These are phyloP conservation scores for Podocnemis expansa DNA, from an alignment of 2,113 vertebrate genomes.

Conservation along the genomic window DNA sequence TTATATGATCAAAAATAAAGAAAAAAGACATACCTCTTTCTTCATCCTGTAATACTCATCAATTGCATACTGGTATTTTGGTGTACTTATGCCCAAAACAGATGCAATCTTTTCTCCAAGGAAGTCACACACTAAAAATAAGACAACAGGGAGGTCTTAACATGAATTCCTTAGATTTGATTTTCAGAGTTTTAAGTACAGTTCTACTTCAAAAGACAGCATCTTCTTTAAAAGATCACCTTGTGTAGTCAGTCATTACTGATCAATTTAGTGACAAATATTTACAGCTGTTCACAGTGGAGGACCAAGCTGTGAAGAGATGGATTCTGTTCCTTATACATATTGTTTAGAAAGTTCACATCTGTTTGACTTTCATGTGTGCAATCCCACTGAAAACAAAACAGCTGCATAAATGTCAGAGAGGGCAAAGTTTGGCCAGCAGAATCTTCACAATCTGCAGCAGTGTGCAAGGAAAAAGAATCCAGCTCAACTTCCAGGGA, in stretches of 20 bases:
- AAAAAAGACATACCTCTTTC: slow-evolving; percentile 86
- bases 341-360: neutral
- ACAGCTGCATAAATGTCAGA: neutral
- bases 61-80: slow-evolving; percentile 98
- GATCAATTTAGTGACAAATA: neutral
- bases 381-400: too few species aligned
- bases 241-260: neutral
- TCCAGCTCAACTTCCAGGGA: neutral
- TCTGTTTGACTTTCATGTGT: neutral
- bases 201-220: neutral
- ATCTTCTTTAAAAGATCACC: neutral
- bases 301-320: neutral
- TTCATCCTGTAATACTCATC: slow-evolving; percentile 97
- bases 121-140: slow-evolving; percentile 92
- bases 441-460: neutral
- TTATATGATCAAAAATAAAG: neutral
- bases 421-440: neutral
- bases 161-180: neutral
- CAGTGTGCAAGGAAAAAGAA: neutral
- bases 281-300: neutral
- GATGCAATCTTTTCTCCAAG: slow-evolving; percentile 96
- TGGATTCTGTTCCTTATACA: neutral
- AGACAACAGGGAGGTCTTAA: slow-evolving; percentile 29
- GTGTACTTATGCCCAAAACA: slow-evolving; percentile 93
- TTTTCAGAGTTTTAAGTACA: neutral